A percentile compares a stretch with the other conserved stretches of the same genome.
phyloP scores from a whole-genome alignment of 2,888 invertebrate genomes.

The Scotopteryx bipunctaria region DNA sequence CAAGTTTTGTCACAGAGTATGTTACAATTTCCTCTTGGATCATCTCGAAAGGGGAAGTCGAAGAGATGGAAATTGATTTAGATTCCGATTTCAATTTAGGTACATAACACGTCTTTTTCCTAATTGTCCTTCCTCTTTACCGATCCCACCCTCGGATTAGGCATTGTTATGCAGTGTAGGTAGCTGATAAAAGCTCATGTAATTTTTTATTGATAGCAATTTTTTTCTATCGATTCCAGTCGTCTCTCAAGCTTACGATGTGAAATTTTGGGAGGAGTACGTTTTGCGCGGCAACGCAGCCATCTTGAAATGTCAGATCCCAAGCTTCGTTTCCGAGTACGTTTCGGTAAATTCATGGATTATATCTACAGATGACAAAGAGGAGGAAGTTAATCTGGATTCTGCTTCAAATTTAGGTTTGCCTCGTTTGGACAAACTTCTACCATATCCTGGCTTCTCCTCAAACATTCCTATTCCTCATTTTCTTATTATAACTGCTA shows the following conservation, averaged over 20 bases:
- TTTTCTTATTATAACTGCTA: neutral
- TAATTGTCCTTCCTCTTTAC: constrained; percentile 25
- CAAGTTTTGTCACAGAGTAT: constrained; percentile 96
- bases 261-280: constrained; percentile 96
- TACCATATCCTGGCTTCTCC: constrained; percentile 2
- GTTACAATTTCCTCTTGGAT: constrained; percentile 94
- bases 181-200: neutral
- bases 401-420: constrained; percentile 62
- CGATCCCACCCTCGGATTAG: neutral
- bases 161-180: neutral
- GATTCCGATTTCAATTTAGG: constrained; percentile 72
- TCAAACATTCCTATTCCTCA: neutral
- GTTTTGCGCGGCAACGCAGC: constrained; percentile 95
- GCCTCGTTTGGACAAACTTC: constrained; percentile 15
- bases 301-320: constrained; percentile 96
- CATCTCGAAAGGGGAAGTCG: constrained; percentile 85
- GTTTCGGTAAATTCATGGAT: constrained; percentile 94
- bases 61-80: constrained; percentile 76
- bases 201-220: constrained; percentile 4
- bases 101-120: constrained; percentile 46
- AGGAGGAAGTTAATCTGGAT: constrained; percentile 69
- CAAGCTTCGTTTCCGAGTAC: constrained; percentile 96
- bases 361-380: constrained; percentile 87
- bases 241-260: constrained; percentile 94
- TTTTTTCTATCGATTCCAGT: constrained; percentile 85